Conservation (phyloP, 92 coral and sea anemone species). For the Hydrozoanthus gracilis region DNA sequence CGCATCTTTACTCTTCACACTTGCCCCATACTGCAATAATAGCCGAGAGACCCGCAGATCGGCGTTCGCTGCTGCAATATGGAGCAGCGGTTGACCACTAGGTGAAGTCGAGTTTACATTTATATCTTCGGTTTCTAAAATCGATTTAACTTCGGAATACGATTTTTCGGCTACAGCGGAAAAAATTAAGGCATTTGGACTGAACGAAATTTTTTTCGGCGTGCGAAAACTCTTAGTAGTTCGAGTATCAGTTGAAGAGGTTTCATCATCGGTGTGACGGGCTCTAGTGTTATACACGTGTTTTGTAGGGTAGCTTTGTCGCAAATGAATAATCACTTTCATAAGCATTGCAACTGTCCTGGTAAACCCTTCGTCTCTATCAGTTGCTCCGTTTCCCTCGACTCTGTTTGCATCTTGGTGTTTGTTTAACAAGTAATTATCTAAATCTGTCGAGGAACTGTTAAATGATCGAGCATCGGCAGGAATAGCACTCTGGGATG, state of each 20-base stretch:
- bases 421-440: conserved; percentile 68
- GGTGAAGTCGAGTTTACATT: conserved; percentile 81
- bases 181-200: conserved; percentile 72
- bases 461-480: conserved; percentile 70
- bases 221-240: conserved; percentile 52
- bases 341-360: conserved; percentile 85
- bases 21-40: conserved; percentile 78
- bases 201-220: conserved; percentile 77
- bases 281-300: conserved; percentile 17
- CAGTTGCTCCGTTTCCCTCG: conserved; percentile 64
- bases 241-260: conserved; percentile 48
- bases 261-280: conserved; percentile 50
- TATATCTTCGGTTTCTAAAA: conserved; percentile 69
- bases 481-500: conserved; percentile 60
- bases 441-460: conserved; percentile 83
- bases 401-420: conserved; percentile 35
- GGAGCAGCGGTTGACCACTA: conserved; percentile 84
- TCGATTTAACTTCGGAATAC: conserved; percentile 66
- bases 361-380: conserved; percentile 75
- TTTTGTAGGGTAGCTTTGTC: conserved; percentile 62
- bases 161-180: conserved; percentile 85
- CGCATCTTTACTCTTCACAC: conserved; percentile 65
- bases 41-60: conserved; percentile 75
- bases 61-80: conserved; percentile 88
- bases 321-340: conserved; percentile 77